These are phyloP conservation scores for Cinclus cinclus DNA, from an alignment of 2,113 vertebrate genomes.

Conservation along the genomic window DNA sequence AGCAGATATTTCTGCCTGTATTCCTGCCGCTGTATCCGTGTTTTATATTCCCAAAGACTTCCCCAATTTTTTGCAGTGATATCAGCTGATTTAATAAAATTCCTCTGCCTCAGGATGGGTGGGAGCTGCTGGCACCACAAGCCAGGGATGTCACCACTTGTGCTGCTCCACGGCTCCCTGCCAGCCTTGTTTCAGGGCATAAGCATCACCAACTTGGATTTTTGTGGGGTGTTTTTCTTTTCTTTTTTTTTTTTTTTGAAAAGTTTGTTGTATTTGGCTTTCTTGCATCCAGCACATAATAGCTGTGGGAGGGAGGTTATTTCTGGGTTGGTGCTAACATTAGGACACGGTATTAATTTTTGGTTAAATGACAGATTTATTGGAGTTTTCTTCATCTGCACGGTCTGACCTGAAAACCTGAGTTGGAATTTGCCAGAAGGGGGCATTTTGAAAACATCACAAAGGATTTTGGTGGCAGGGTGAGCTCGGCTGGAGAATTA, in stretches of 20 bases:
- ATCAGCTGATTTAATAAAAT: background rate
- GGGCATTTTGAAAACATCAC: slow-evolving; percentile 18
- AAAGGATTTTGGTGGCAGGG: background rate
- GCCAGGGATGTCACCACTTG: background rate
- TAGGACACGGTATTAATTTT: background rate
- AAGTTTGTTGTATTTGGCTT: background rate
- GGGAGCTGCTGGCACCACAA: background rate
- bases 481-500: background rate
- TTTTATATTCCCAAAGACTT: background rate
- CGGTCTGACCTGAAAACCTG: background rate
- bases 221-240: background rate
- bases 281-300: fast-evolving
- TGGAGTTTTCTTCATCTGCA: background rate
- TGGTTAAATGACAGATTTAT: background rate
- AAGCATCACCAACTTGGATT: background rate
- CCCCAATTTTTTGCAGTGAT: background rate
- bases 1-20: background rate
- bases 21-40: background rate
- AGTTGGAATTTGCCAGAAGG: slow-evolving; percentile 11
- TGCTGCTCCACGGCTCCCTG: background rate
- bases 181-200: background rate
- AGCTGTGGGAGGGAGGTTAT: background rate
- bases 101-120: background rate
- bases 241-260: background rate
- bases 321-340: background rate